Base-by-base conservation (phyloP, 1,140 invertebrate species). In the Hestina assimilis region DNA sequence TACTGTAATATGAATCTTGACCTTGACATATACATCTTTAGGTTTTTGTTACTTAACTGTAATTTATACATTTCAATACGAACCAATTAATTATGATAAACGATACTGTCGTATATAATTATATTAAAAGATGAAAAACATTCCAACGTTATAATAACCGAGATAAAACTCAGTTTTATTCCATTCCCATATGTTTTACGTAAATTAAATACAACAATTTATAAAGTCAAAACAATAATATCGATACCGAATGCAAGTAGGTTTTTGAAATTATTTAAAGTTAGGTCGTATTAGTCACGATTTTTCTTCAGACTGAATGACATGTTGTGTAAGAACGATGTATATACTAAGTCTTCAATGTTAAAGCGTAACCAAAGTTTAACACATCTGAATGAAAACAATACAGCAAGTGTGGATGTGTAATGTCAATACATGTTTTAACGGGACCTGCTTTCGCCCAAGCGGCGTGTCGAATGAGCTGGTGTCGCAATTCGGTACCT, bases 381-480 rank as follows among this genome's bases (percentile, higher is more conserved):
- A 66, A 63, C 52, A 60, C 53, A 64, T 62, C 58, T 74, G 63
- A 83, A 75, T 79, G 71, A 75, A 79, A 78, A 83, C 78, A 83
- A 79, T 79, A 51, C 58, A 46, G 35, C 35, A 57, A 66, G 66
- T 72, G 66, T 70, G 43, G 63, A 67, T 58, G 69, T 72, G 69
- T 67, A 61, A 72, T 66, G 66, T 62, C 69, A 68, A 74, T 79
- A 67, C 67, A 72, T 72, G 72, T 76, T 69, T 71, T 69, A 72
- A 61, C 62, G 59, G 68, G 57, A 69, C 65, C 66, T 74, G 73
- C 81, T 87, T 87, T 85, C 83, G 83, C 83, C 77, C 79, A 75
- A 78, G 66, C 74, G 66, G 75, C 72, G 79, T 86, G 75, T 66
- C 79, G 75, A 79, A 83, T 74, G 71, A 72, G 68, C 63, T 63